Evolutionary conservation across 30 jellyfish, hydroid and myxozoan species (phyloP).

Genomic region (Hydractinia echinata): DNA sequence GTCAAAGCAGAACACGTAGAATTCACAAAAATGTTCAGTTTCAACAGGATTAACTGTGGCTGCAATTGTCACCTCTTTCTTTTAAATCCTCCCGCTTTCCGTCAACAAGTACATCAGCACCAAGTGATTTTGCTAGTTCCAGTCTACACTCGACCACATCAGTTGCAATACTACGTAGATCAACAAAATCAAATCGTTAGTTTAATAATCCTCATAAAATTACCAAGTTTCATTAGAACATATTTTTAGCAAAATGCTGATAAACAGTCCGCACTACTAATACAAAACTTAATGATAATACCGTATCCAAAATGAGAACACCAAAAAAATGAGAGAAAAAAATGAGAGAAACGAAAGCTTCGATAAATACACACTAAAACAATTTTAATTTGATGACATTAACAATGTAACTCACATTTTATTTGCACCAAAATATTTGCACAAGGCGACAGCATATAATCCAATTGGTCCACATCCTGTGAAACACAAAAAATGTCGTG

Average conservation of each 20-base stretch:
- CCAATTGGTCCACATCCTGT: conserved; percentile 67
- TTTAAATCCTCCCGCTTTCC: conserved; percentile 34
- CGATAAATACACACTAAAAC: too few species aligned
- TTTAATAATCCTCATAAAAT: too few species aligned
- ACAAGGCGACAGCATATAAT: conserved; percentile 37
- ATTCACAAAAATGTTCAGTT: not conserved
- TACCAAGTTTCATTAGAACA: too few species aligned
- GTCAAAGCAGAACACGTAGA: too few species aligned
- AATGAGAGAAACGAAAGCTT: too few species aligned
- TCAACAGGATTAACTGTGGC: not conserved
- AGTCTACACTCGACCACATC: conserved; percentile 40
- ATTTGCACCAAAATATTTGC: conserved; percentile 39
- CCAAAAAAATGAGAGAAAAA: not conserved
- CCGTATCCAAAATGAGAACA: not conserved
- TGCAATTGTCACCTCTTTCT: conserved; percentile 13
- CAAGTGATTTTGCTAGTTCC: conserved; percentile 43
- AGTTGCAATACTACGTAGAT: conserved; percentile 33
- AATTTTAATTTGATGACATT: too few species aligned
- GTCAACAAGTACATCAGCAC: conserved; percentile 48
- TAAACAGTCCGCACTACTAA: too few species aligned
- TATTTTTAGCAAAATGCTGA: too few species aligned
- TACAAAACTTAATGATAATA: too few species aligned
- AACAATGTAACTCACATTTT: conserved; percentile 31
- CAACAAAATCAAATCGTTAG: not conserved
- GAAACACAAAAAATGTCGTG: not conserved